Conservation (phyloP, 1,140 invertebrate species). For the Drosophila carrolli region DNA sequence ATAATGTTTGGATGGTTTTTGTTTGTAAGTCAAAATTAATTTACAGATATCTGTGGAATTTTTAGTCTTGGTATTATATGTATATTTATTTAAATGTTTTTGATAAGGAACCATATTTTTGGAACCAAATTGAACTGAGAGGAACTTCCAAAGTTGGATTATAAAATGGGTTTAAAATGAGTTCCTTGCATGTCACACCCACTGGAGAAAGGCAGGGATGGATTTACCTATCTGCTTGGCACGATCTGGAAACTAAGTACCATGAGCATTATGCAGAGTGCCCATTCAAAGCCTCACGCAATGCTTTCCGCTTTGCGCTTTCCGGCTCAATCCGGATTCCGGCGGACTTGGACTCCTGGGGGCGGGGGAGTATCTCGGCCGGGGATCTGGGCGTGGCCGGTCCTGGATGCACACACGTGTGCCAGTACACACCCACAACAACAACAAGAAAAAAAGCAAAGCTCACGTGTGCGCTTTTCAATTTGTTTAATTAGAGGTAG, state of each 20-base stretch:
- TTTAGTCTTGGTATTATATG: too few relatives aligned
- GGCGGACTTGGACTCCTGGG: constrained; percentile 13
- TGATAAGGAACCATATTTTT: too few relatives aligned
- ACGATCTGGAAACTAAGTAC: constrained; percentile 41
- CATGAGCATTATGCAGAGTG: constrained; percentile 33
- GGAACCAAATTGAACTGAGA: too few relatives aligned
- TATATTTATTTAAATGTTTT: too few relatives aligned
- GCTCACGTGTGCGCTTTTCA: constrained; percentile 64
- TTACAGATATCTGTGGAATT: too few relatives aligned
- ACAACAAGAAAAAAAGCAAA: constrained; percentile 4
- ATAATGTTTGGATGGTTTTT: too few relatives aligned
- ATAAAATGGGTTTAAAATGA: constrained; percentile 15
- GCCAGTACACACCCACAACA: constrained; percentile 31
- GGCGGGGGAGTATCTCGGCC: constrained; percentile 22
- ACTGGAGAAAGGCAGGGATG: neutral
- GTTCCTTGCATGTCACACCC: constrained; percentile 34
- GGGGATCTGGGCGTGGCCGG: constrained; percentile 37
- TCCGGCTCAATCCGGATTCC: constrained; percentile 47
- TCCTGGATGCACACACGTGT: constrained; percentile 21
- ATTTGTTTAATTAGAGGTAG: constrained; percentile 69
- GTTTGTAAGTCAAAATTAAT: too few relatives aligned
- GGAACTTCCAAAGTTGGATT: neutral
- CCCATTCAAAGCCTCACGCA: constrained; percentile 38
- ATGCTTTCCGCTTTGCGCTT: constrained; percentile 38
- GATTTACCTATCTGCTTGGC: constrained; percentile 32